Percentiles rank a stretch among this genome's conserved stretches.
These are phyloP conservation scores for Macrotus californicus DNA, from an alignment of 2,113 vertebrate species.

Conservation along the genomic window DNA sequence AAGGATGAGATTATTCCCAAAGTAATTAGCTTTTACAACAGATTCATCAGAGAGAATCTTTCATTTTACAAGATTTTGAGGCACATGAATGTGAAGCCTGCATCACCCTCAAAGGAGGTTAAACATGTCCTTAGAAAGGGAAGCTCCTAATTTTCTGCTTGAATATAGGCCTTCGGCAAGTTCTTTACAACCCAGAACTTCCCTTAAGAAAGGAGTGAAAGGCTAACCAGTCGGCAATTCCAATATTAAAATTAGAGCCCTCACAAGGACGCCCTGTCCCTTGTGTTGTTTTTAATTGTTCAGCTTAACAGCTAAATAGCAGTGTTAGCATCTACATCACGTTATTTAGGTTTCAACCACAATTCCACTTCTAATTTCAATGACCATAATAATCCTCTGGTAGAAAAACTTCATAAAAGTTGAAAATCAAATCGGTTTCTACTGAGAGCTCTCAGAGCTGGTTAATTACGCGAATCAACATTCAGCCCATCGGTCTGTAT, in stretches of 20 bases:
- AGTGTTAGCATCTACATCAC: background rate
- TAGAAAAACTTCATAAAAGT: conserved; percentile 33
- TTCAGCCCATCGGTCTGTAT: background rate
- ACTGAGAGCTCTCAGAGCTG: background rate
- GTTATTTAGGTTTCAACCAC: background rate
- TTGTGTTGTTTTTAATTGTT: conserved; percentile 26
- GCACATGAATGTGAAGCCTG: background rate
- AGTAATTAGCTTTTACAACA: background rate
- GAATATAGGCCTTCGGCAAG: conserved; percentile 17
- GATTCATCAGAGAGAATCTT: background rate
- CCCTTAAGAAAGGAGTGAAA: conserved; percentile 21
- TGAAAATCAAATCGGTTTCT: conserved; percentile 44
- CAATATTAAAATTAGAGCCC: conserved; percentile 57
- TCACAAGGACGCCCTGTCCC: background rate
- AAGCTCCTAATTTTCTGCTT: conserved; percentile 45
- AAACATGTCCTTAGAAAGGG: background rate
- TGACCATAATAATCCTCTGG: conserved; percentile 35
- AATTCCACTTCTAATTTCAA: conserved; percentile 56
- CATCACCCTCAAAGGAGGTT: background rate
- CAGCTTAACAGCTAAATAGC: conserved; percentile 43
- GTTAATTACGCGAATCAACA: conserved; percentile 2
- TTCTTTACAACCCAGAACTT: conserved; percentile 34
- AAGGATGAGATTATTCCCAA: background rate
- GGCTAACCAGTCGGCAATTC: conserved; percentile 35
- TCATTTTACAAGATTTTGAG: conserved; percentile 10